phyloP scores from a whole-genome alignment of 2,113 vertebrate genomes.

The Mus spicilegus region DNA sequence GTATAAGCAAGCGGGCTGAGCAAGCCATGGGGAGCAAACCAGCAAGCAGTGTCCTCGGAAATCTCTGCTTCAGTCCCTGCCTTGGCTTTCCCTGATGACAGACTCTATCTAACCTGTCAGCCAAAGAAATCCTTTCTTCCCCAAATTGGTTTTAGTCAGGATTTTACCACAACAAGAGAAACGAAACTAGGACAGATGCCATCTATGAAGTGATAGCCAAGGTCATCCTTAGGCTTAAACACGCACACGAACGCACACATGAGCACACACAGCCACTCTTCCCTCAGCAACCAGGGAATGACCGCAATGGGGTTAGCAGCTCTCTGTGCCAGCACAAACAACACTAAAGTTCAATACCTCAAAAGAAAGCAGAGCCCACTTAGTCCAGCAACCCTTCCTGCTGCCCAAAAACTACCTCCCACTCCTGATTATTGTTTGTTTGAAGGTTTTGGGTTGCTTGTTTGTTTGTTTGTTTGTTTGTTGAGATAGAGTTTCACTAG shows the following conservation, averaged over 20 bases:
- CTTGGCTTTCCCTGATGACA: neutral
- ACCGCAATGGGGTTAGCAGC: neutral
- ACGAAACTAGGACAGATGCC: neutral
- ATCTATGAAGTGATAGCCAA: neutral
- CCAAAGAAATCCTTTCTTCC: neutral
- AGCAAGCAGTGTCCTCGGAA: neutral
- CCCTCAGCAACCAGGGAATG: no score
- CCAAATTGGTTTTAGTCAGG: neutral
- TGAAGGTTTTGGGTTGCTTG: neutral
- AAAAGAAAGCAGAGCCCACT: neutral
- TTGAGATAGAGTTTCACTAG: neutral
- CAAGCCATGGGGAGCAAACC: neutral
- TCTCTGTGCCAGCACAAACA: neutral
- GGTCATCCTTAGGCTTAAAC: neutral
- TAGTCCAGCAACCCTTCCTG: fast-evolving
- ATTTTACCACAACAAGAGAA: neutral
- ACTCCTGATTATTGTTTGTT: neutral
- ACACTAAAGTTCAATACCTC: neutral
- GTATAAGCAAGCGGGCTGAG: neutral
- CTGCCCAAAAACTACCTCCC: neutral
- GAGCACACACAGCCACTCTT: no score
- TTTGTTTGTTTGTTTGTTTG: no score
- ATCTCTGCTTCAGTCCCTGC: neutral
- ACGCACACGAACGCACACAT: neutral
- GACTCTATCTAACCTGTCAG: neutral